phyloP scores from a whole-genome alignment of 2,113 vertebrate genomes.

The Heterochromis multidens region DNA sequence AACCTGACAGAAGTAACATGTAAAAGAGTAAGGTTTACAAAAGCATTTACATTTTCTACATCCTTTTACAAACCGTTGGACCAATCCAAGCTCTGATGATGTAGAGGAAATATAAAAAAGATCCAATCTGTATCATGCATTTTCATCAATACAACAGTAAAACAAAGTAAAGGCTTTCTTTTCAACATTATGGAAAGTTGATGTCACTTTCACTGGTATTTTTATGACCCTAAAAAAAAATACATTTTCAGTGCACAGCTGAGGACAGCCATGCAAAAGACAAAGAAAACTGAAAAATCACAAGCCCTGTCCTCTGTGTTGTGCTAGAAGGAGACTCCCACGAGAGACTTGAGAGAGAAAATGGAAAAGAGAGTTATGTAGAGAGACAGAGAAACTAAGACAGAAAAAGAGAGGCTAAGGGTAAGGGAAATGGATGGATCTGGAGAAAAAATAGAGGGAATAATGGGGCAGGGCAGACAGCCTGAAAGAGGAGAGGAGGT shows the following conservation, averaged over 20 bases:
- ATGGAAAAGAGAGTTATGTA: constrained; percentile 23
- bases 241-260: not conserved
- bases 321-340: constrained; percentile 22
- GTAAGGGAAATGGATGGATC: constrained; percentile 16
- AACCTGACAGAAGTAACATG: not conserved
- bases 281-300: not conserved
- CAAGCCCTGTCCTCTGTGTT: not conserved
- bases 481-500: constrained; percentile 9
- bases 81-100: not conserved
- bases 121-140: not conserved
- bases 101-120: not conserved
- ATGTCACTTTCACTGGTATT: not conserved
- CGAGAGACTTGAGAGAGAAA: constrained; percentile 21
- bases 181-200: not conserved
- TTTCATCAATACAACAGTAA: not conserved
- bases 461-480: constrained; percentile 9
- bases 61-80: not conserved
- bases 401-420: not conserved
- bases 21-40: not conserved
- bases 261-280: not conserved
- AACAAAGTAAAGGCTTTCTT: not conserved
- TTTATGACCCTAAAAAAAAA: not conserved
- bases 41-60: not conserved
- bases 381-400: not conserved
- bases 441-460: constrained; percentile 3